Evolutionary conservation across 2,113 vertebrate species (phyloP).

Genomic region (Salvelinus namaycush): DNA sequence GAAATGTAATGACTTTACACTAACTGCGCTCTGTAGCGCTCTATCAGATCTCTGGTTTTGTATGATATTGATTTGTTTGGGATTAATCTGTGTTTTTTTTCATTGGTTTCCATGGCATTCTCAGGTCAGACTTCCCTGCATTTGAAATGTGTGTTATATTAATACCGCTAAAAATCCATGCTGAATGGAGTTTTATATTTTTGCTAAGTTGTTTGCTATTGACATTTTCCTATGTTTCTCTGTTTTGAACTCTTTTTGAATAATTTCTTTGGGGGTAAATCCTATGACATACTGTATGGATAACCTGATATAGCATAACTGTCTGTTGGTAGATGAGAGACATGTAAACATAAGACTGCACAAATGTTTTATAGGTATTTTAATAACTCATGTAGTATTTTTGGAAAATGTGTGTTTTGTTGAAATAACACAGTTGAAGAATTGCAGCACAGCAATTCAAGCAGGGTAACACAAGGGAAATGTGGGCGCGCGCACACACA

Average conservation of each 20-base stretch:
- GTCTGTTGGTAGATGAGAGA: neutral
- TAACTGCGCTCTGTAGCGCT: neutral
- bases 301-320: neutral
- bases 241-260: neutral
- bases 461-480: neutral
- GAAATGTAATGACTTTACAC: neutral
- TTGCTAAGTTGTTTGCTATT: neutral
- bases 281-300: neutral
- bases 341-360: too few relatives aligned
- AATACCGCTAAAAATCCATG: neutral
- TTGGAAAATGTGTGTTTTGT: neutral
- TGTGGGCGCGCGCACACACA: neutral
- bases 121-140: conserved; percentile 38
- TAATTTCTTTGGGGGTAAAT: neutral
- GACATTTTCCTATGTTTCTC: neutral
- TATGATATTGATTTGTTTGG: conserved; percentile 15
- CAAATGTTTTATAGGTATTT: too few relatives aligned
- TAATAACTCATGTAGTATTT: neutral
- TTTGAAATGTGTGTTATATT: conserved; percentile 22
- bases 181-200: neutral
- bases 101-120: conserved; percentile 11
- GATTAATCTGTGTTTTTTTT: neutral
- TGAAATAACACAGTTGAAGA: neutral
- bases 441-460: neutral
- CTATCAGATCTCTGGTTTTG: neutral